Evolutionary conservation across 2,797 vertebrate species (phyloP), one percentile per base, ranked within the genome.

Genomic region (Mormyrus hasselquistii): DNA sequence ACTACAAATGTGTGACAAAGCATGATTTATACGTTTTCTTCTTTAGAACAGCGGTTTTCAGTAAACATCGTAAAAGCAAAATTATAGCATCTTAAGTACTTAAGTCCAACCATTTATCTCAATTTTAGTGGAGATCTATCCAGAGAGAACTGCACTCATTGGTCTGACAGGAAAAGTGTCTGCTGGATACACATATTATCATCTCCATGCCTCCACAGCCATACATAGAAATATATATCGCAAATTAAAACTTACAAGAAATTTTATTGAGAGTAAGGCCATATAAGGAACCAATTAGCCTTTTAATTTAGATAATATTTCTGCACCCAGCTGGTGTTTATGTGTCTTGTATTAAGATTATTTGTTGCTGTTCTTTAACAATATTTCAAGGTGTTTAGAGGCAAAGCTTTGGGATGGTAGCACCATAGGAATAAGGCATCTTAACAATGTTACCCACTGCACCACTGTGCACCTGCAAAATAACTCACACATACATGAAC

Each of bases 31-130:
- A 22, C 19, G 50, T 84, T 84, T 49, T 84, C 8, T 44, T 50
- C n/a, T 49, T 49, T 10, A 50, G 41, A 49, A 25, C 41, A n/a
- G 82, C 3, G n/a, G 8, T 29, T 49, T 50, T 84, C 82, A 50
- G 44, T 82, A 82, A 82, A 82, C 76, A 82, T 49, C n/a, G 76
- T 49, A 82, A 49, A 82, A 47, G 76, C 44, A 22, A 82, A 82
- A 82, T 82, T 44, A 49, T 49, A 82, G n/a, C 38, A 41, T 82
- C 76, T 82, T 82, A 73, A 19, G 76, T 82, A 50, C 82, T 25
- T n/a, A 49, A 50, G 82, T 22, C 47, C 19, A 84, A 14, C 41
- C 47, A 50, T 84, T 84, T 84, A 84, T 84, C 73, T 79, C 82
- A n/a, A 22, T 82, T 82, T 47, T 41, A 82, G 76, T 82, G 76